Base-by-base conservation (phyloP, 2,888 invertebrate genomes). In the Stenoptilia bipunctidactyla region DNA sequence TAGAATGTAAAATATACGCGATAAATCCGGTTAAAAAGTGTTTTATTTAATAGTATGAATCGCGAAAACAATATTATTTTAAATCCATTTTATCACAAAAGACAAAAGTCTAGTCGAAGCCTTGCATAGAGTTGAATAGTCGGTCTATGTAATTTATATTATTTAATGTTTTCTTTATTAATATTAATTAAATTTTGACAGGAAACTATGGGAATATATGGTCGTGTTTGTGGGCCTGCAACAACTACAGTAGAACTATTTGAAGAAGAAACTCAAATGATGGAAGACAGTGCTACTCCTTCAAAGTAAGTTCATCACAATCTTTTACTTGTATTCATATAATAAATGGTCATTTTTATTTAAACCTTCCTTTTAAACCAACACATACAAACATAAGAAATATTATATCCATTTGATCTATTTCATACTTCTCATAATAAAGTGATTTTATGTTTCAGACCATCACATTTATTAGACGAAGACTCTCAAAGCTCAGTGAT, bases 401-500 rank as follows among this genome's bases (percentile, higher is more conserved):
- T n/a, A n/a, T n/a, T n/a, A n/a, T n/a, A n/a, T n/a, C n/a, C n/a
- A n/a, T n/a, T n/a, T 25, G 5, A 25, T 25, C 9, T 36, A n/a
- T 34, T 36, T 25, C 14, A 34, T 15, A 20, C 15, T 36, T 2
- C 8, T 34, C 20, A 6, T 34, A 37, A 35, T 14, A 39, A 40
- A 37, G 1, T 42, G 15, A 42, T 49, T 42, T 27, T 42, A 61
- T n/a, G n/a, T n/a, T 65, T 40, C 68, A 85, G 82, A 54, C 75
- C 77, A 13, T 66, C 76, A 9, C 74, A 79, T 50, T 61, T 85
- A 65, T 58, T 88, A 49, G 90, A 90, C 58, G 94, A 94, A 53
- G 92, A 92, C 66, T 93, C 93, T 3, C 92, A 93, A 67, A 92
- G 92, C 56, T 93, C 93, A n/a, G 87, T 92, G 15, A 85, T 91